These are phyloP conservation scores for Chrysogorgia sp. DNA, from an alignment of 92 coral and sea anemone genomes.

Conservation along the genomic window DNA sequence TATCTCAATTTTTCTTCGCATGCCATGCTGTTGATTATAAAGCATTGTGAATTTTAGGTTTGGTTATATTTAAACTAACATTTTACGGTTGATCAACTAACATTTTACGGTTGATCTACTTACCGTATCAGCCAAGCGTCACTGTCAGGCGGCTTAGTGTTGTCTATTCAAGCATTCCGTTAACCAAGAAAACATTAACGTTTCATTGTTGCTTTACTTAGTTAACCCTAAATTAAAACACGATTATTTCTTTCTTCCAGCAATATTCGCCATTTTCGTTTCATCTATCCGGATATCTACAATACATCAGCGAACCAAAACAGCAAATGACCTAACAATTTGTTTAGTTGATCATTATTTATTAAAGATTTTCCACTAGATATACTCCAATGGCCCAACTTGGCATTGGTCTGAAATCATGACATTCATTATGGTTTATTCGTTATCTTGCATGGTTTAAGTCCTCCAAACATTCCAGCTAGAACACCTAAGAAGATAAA, in stretches of 20 bases:
- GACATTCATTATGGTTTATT: no score
- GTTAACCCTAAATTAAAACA: not conserved
- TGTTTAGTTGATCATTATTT: not conserved
- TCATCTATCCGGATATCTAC: not conserved
- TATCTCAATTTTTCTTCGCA: no score
- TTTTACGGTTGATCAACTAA: conserved; percentile 28
- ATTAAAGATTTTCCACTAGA: not conserved
- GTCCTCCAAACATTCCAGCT: no score
- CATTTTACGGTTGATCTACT: conserved; percentile 12
- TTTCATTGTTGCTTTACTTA: not conserved
- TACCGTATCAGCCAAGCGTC: conserved; percentile 23
- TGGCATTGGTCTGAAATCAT: no score
- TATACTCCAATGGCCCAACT: no score
- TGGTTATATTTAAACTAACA: not conserved
- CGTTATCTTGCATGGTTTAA: no score
- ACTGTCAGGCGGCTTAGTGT: not conserved
- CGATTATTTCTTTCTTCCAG: not conserved
- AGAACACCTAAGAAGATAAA: no score
- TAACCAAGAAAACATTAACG: not conserved
- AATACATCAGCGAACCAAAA: not conserved
- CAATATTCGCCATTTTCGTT: not conserved
- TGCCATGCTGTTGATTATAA: no score
- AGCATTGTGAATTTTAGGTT: no score
- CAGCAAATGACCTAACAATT: not conserved
- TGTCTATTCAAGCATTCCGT: not conserved